phyloP scores from a whole-genome alignment of 1,140 invertebrate genomes.

The Prorops nasuta region DNA sequence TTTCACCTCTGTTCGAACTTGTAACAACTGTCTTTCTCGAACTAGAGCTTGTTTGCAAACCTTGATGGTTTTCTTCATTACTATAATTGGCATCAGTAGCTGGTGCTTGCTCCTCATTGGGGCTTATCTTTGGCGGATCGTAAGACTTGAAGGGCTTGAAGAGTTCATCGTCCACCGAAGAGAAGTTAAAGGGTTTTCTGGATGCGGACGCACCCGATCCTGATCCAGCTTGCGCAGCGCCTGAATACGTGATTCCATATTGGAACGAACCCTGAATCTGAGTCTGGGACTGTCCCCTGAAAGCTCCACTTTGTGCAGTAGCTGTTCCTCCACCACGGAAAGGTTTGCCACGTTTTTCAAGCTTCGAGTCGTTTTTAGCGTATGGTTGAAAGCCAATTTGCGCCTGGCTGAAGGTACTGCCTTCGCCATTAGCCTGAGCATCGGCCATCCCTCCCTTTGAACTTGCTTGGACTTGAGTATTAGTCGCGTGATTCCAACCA shows the following conservation, averaged over 20 bases:
- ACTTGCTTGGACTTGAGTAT: constrained; percentile 74
- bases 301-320: constrained; percentile 71
- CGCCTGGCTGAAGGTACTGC: constrained; percentile 80
- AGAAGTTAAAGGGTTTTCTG: constrained; percentile 48
- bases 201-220: constrained; percentile 58
- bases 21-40: constrained; percentile 27
- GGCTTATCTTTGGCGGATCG: constrained; percentile 46
- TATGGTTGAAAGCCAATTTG: constrained; percentile 81
- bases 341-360: constrained; percentile 53
- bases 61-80: constrained; percentile 56
- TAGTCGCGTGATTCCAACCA: constrained; percentile 72
- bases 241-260: constrained; percentile 77
- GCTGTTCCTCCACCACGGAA: constrained; percentile 74
- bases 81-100: constrained; percentile 54
- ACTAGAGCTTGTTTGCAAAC: constrained; percentile 48
- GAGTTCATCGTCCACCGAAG: constrained; percentile 31
- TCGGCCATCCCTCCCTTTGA: constrained; percentile 78
- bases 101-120: neutral
- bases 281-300: constrained; percentile 74
- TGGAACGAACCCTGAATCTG: constrained; percentile 75
- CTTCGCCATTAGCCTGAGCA: constrained; percentile 78
- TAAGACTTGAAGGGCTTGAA: constrained; percentile 39
- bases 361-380: constrained; percentile 57
- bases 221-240: constrained; percentile 77
- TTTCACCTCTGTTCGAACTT: neutral